These are phyloP conservation scores for Antheraea pernyi DNA, from an alignment of 1,140 invertebrate genomes.

Conservation along the genomic window DNA sequence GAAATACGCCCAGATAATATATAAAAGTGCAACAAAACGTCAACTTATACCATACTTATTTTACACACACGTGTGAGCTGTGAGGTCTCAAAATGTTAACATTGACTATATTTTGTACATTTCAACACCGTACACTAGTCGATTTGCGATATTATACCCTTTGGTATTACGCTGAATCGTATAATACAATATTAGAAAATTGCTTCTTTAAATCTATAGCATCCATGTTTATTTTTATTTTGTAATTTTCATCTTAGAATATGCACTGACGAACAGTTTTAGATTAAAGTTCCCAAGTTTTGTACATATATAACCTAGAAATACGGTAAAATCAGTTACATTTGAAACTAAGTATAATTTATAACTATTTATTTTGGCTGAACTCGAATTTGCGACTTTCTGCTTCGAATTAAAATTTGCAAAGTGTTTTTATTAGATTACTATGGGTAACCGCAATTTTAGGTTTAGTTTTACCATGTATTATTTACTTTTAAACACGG, in stretches of 20 bases:
- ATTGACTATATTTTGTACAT: constrained; percentile 14
- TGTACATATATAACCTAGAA: no score
- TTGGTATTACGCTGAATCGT: constrained; percentile 3
- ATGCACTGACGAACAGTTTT: no score
- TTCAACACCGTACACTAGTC: neutral
- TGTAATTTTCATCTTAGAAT: neutral
- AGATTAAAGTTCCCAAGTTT: no score
- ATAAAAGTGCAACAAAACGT: constrained; percentile 5
- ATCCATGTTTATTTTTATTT: neutral
- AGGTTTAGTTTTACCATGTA: neutral
- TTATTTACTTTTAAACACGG: neutral
- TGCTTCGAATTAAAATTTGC: no score
- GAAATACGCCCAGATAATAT: neutral
- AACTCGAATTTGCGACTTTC: no score
- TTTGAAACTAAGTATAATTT: no score
- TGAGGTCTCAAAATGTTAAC: constrained; percentile 11
- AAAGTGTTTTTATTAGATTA: no score
- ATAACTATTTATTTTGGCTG: no score
- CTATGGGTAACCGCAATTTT: neutral
- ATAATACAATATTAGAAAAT: neutral
- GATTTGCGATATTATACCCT: constrained; percentile 3
- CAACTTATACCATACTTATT: constrained; percentile 8
- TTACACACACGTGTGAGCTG: constrained; percentile 2
- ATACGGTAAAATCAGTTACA: no score
- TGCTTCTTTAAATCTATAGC: neutral